phyloP scores from a whole-genome alignment of 2,113 vertebrate species.

The Leuciscus idus region DNA sequence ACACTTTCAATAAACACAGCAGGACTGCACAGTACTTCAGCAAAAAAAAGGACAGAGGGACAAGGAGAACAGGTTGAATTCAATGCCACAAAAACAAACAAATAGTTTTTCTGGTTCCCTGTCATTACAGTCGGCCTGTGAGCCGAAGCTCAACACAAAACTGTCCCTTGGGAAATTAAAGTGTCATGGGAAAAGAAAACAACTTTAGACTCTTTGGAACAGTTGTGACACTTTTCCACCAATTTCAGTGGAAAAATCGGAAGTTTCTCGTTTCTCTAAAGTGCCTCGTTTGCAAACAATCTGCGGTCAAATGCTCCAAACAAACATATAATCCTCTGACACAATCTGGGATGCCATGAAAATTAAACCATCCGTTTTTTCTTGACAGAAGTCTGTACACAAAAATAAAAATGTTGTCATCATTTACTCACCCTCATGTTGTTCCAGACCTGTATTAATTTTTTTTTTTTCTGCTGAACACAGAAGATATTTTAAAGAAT shows the following conservation, averaged over 20 bases:
- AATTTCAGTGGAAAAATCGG: neutral
- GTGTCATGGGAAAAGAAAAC: neutral
- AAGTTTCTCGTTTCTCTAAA: too few relatives aligned
- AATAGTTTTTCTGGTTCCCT: conserved; percentile 30
- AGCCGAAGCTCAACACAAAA: neutral
- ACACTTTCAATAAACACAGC: conserved; percentile 39
- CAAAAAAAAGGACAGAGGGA: conserved; percentile 35
- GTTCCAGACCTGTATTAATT: too few relatives aligned
- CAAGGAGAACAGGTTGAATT: conserved; percentile 48
- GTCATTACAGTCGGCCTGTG: conserved; percentile 40
- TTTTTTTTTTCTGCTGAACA: too few relatives aligned
- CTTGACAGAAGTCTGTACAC: too few relatives aligned
- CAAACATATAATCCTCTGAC: too few relatives aligned
- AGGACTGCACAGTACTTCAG: conserved; percentile 31
- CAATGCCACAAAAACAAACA: conserved; percentile 41
- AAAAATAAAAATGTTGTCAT: too few relatives aligned
- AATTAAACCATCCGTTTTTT: too few relatives aligned
- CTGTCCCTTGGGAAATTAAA: conserved; percentile 7
- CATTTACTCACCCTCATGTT: too few relatives aligned
- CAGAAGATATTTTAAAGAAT: too few relatives aligned
- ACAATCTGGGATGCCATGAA: too few relatives aligned
- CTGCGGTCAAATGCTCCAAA: too few relatives aligned
- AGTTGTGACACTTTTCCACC: neutral
- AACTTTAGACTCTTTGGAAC: neutral
- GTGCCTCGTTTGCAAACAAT: too few relatives aligned